Evolutionary conservation across 2,797 vertebrate species (phyloP).

Genomic region (Enteromius anoplus): DNA sequence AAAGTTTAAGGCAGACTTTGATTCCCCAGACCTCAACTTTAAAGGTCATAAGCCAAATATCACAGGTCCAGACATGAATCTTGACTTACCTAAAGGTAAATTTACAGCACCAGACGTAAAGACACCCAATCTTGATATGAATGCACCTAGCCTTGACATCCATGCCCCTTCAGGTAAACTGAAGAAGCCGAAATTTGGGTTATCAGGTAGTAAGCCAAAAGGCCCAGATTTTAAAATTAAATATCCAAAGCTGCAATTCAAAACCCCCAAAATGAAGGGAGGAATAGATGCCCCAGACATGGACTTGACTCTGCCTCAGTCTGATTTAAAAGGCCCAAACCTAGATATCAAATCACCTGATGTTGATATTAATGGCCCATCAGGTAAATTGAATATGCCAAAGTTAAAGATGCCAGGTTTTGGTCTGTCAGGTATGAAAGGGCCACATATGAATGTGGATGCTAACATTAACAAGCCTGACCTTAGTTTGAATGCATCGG

Average conservation of each 20-base stretch:
- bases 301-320: conserved; percentile 25
- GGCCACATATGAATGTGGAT: conserved; percentile 51
- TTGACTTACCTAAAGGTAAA: conserved; percentile 39
- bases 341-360: conserved; percentile 46
- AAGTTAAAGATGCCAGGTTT: conserved; percentile 63
- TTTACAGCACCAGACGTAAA: conserved; percentile 38
- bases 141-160: conserved; percentile 38
- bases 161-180: conserved; percentile 40
- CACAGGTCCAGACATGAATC: conserved; percentile 38
- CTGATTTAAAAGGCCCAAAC: conserved; percentile 47
- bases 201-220: conserved; percentile 52
- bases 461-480: conserved; percentile 52
- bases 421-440: conserved; percentile 42
- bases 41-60: conserved; percentile 35
- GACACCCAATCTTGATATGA: conserved; percentile 39
- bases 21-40: conserved; percentile 55
- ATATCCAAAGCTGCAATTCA: conserved; percentile 33
- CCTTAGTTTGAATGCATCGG: conserved; percentile 37
- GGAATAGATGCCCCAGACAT: conserved; percentile 55
- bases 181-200: conserved; percentile 46
- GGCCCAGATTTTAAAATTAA: conserved; percentile 38
- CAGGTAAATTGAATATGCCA: conserved; percentile 59
- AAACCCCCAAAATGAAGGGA: conserved; percentile 55
- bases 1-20: conserved; percentile 62
- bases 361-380: conserved; percentile 26